These are phyloP conservation scores for Chesias legatella DNA, from an alignment of 2,888 invertebrate genomes.

Conservation along the genomic window DNA sequence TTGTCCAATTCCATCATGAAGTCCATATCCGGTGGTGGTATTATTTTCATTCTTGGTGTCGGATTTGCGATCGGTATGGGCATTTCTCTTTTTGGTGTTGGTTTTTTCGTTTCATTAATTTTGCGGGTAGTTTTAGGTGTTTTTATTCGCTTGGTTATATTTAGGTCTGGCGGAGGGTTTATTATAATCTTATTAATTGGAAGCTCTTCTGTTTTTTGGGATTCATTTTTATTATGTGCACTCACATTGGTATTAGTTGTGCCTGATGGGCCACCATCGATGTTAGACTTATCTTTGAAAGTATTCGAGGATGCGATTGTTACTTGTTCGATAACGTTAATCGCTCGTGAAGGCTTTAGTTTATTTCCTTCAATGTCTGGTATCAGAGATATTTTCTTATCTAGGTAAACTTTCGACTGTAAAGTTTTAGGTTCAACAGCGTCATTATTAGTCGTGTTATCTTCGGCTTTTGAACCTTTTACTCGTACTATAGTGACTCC, in stretches of 20 bases:
- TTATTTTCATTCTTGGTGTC: slow-evolving; percentile 12
- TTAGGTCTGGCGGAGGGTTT: slow-evolving; percentile 14
- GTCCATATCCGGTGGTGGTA: slow-evolving; percentile 18
- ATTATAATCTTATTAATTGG: slow-evolving; percentile 7
- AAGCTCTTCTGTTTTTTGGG: background rate
- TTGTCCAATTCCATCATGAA: slow-evolving; percentile 21
- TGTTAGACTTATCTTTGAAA: background rate
- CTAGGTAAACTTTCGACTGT: slow-evolving; percentile 3
- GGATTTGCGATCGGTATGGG: background rate
- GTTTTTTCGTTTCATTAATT: background rate
- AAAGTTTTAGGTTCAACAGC: slow-evolving; percentile 8
- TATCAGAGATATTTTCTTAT: slow-evolving; percentile 3
- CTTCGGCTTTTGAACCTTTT: slow-evolving; percentile 13
- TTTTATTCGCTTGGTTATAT: slow-evolving; percentile 10
- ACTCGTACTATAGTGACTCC: slow-evolving; percentile 18
- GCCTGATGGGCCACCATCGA: background rate
- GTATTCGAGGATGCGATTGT: slow-evolving; percentile 1
- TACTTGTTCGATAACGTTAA: slow-evolving; percentile 3
- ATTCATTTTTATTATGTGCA: background rate
- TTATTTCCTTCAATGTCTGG: background rate
- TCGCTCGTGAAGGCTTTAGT: background rate
- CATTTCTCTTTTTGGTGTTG: slow-evolving; percentile 1
- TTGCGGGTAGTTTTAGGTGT: background rate
- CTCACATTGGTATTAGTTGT: background rate
- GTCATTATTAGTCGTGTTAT: slow-evolving; percentile 1